Conservation (phyloP, 2,113 vertebrate species). For the Cercocebus atys region DNA sequence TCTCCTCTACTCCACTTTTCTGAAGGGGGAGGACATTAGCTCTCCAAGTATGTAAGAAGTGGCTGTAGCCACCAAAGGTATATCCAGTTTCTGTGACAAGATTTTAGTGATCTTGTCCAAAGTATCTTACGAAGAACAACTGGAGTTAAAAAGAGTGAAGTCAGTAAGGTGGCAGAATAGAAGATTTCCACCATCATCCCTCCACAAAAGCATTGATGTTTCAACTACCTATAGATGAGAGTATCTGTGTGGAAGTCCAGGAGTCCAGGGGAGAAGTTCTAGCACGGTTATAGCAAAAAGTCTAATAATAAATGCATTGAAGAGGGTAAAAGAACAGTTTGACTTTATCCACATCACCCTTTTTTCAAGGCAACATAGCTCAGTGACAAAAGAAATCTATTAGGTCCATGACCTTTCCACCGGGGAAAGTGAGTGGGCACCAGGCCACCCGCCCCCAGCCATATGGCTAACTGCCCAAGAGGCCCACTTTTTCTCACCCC, state of each 20-base stretch:
- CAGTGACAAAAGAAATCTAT: background rate
- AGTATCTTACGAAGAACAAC: background rate
- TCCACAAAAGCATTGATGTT: too few relatives aligned
- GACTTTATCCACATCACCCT: background rate
- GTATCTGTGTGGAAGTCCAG: background rate
- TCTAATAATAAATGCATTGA: background rate
- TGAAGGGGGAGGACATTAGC: background rate
- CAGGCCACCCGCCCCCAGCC: background rate
- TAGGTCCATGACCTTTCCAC: background rate
- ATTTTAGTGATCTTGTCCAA: background rate
- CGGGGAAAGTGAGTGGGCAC: background rate
- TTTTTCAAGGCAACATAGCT: background rate
- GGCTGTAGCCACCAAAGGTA: background rate
- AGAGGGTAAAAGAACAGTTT: background rate
- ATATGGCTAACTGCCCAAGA: accelerated
- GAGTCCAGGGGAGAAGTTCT: background rate
- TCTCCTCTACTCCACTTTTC: background rate
- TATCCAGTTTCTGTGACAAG: background rate
- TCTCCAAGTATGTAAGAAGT: background rate
- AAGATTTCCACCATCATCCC: background rate
- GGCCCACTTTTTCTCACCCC: background rate
- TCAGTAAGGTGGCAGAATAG: background rate
- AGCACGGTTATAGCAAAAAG: background rate
- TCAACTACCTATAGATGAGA: background rate
- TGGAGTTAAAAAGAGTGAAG: background rate